Percentiles rank a stretch among this genome's conserved stretches.
Conservation (phyloP, 2,888 invertebrate genomes). For the Boloria euphrosyne region DNA sequence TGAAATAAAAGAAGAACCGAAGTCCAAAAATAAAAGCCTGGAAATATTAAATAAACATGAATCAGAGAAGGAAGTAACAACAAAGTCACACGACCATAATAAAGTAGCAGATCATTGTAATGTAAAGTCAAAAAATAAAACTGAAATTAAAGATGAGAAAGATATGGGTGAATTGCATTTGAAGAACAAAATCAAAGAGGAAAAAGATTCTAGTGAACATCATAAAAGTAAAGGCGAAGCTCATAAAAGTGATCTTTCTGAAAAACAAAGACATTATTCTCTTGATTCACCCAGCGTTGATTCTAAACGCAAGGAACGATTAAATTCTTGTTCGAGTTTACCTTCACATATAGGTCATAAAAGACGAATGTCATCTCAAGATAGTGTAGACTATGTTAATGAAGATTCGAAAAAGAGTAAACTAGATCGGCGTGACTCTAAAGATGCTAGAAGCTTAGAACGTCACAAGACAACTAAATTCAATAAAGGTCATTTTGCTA, state of each 20-base stretch:
- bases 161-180: constrained; percentile 44
- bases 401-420: constrained; percentile 85
- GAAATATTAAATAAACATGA: constrained; percentile 78
- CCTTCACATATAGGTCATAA: constrained; percentile 86
- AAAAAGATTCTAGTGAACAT: constrained; percentile 57
- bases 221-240: constrained; percentile 54
- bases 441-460: constrained; percentile 80
- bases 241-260: constrained; percentile 61
- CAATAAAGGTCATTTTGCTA: constrained; percentile 82
- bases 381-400: constrained; percentile 80
- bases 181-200: constrained; percentile 65
- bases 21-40: constrained; percentile 61
- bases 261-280: constrained; percentile 77
- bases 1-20: constrained; percentile 68
- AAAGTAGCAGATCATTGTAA: constrained; percentile 43
- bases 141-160: constrained; percentile 78
- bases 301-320: constrained; percentile 82
- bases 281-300: constrained; percentile 73
- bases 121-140: constrained; percentile 55
- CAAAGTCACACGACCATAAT: constrained; percentile 45
- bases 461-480: constrained; percentile 80
- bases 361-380: constrained; percentile 90
- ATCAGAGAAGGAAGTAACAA: constrained; percentile 70
- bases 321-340: constrained; percentile 82
- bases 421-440: constrained; percentile 87